Conservation (phyloP, 1,140 invertebrate species). For the Cyphomyrmex costatus region DNA sequence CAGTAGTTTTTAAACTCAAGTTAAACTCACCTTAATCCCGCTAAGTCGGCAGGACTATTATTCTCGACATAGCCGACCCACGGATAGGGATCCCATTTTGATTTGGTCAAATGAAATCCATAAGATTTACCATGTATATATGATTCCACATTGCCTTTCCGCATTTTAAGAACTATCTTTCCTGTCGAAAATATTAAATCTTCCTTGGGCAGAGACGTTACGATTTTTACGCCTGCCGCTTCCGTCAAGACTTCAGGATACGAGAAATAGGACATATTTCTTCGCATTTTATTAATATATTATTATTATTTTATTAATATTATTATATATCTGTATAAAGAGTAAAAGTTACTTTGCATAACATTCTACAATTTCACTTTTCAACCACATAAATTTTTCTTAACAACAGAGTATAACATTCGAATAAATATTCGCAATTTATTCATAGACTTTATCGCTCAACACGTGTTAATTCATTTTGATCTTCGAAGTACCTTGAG, state of each 20-base stretch:
- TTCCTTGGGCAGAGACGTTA: constrained; percentile 51
- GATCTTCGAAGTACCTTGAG: constrained; percentile 11
- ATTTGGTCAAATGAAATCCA: constrained; percentile 90
- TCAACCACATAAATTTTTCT: not conserved
- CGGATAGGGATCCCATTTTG: constrained; percentile 91
- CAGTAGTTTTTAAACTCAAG: not conserved
- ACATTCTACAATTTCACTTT: not conserved
- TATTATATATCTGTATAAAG: not conserved
- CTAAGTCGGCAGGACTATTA: constrained; percentile 80
- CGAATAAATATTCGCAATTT: constrained; percentile 16
- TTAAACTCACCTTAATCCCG: constrained; percentile 81
- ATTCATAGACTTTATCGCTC: not conserved
- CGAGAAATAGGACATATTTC: constrained; percentile 34
- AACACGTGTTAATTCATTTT: constrained; percentile 23
- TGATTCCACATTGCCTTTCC: constrained; percentile 20
- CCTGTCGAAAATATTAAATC: not conserved
- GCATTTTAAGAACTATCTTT: constrained; percentile 61
- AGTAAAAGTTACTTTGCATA: not conserved
- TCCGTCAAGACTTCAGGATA: constrained; percentile 60
- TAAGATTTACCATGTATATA: constrained; percentile 80
- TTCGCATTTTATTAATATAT: not conserved
- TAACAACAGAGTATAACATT: not conserved
- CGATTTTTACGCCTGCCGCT: constrained; percentile 71
- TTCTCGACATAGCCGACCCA: constrained; percentile 87
- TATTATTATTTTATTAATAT: constrained; percentile 2